Conservation (phyloP, 2,113 vertebrate species). For the Neodontobutis hainanensis region DNA sequence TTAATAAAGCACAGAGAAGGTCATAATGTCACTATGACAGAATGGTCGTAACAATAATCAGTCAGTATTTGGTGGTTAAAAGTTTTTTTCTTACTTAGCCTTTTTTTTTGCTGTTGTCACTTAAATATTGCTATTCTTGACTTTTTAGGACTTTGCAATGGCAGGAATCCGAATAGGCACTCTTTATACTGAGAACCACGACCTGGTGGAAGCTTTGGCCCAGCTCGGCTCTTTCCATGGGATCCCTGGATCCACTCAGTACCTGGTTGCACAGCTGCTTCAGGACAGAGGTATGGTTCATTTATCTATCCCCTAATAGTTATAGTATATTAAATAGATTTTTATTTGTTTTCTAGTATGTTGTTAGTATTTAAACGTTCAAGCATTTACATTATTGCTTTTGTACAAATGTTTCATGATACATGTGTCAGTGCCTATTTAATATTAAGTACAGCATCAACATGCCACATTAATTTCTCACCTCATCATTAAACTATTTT, state of each 20-base stretch:
- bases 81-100: not conserved
- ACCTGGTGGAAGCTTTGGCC: constrained; percentile 85
- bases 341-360: too few species aligned
- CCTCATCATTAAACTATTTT: not conserved
- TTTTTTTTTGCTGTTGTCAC: not conserved
- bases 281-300: constrained; percentile 83
- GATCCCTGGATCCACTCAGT: constrained; percentile 85
- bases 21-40: too few species aligned
- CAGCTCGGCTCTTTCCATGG: constrained; percentile 87
- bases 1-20: too few species aligned
- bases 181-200: constrained; percentile 88
- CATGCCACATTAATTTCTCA: not conserved
- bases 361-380: too few species aligned
- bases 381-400: too few species aligned
- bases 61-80: not conserved
- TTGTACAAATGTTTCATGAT: too few species aligned
- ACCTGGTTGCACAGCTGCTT: constrained; percentile 89
- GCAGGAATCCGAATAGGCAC: constrained; percentile 89
- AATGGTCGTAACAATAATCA: too few species aligned
- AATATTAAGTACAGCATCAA: too few species aligned
- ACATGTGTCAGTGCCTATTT: too few species aligned
- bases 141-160: constrained; percentile 89
- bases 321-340: not conserved
- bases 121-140: not conserved
- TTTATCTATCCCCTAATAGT: too few species aligned